phyloP scores from a whole-genome alignment of 2,113 vertebrate species.

The Conger conger region DNA sequence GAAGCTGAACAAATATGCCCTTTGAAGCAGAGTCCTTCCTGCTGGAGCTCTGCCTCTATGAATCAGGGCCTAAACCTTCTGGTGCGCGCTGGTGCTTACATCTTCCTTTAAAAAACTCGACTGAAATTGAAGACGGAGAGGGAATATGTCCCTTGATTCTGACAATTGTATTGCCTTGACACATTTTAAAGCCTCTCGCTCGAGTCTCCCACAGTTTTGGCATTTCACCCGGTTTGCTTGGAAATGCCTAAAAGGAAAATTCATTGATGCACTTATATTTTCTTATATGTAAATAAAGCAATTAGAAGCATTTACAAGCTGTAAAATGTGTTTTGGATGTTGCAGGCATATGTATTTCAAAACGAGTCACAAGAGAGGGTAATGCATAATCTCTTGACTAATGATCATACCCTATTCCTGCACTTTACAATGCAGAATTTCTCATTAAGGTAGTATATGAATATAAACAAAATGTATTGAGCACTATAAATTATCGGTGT shows the following conservation, averaged over 20 bases:
- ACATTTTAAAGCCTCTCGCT: not conserved
- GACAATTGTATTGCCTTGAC: not conserved
- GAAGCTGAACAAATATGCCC: not conserved
- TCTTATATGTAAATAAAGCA: not conserved
- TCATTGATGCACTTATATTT: not conserved
- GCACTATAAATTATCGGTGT: not conserved
- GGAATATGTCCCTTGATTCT: not conserved
- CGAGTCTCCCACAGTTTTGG: not conserved
- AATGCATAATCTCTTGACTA: not conserved
- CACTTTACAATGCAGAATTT: constrained; percentile 5
- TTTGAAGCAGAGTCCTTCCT: not conserved
- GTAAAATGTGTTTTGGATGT: not conserved
- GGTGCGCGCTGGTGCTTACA: not conserved
- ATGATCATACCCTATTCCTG: not conserved
- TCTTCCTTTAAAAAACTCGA: not conserved
- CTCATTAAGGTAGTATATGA: not conserved
- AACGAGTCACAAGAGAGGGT: constrained; percentile 4
- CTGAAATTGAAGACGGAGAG: not conserved
- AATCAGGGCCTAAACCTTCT: not conserved
- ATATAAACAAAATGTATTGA: not conserved
- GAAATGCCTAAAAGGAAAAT: not conserved
- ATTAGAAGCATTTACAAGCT: not conserved
- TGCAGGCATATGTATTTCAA: constrained; percentile 3
- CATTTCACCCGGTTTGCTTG: not conserved
- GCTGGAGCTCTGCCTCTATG: not conserved